These are phyloP conservation scores for Paratrypauchen microcephalus DNA, from an alignment of 2,797 vertebrate species.

Conservation along the genomic window DNA sequence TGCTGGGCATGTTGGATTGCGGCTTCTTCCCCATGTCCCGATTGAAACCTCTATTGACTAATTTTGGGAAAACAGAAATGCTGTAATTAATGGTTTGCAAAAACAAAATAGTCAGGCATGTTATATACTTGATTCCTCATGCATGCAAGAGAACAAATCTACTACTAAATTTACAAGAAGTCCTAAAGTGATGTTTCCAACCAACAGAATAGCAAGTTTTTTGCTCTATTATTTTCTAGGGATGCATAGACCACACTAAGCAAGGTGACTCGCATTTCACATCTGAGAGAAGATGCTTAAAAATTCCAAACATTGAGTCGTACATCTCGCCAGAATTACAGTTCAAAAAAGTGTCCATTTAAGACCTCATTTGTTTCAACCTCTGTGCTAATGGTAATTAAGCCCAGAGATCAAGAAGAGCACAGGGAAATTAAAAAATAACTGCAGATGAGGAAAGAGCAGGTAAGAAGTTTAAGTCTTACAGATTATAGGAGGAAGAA, in stretches of 20 bases:
- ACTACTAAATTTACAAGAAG: no score
- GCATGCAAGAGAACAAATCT: not conserved
- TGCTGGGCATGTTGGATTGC: conserved; percentile 62
- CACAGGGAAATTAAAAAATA: conserved; percentile 68
- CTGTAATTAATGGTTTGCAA: conserved; percentile 20
- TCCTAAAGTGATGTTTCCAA: not conserved
- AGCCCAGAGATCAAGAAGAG: conserved; percentile 66
- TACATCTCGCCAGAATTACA: conserved; percentile 70
- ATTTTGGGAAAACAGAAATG: conserved; percentile 41
- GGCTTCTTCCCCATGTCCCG: conserved; percentile 80
- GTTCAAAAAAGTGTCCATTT: conserved; percentile 74
- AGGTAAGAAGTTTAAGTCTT: conserved; percentile 55
- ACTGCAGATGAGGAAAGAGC: conserved; percentile 67
- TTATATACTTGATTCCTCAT: not conserved
- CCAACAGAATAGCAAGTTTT: not conserved
- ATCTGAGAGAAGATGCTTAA: conserved; percentile 63
- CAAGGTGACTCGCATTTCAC: conserved; percentile 65
- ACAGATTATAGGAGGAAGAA: conserved; percentile 71
- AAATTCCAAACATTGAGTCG: conserved; percentile 70
- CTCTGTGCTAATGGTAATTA: conserved; percentile 75
- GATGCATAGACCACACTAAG: conserved; percentile 24
- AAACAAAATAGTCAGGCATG: not conserved
- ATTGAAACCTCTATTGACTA: conserved; percentile 72
- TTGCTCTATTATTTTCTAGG: not conserved
- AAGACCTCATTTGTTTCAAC: conserved; percentile 71